These are phyloP conservation scores for Lithophane leautieri DNA, from an alignment of 2,888 invertebrate species.

Conservation along the genomic window DNA sequence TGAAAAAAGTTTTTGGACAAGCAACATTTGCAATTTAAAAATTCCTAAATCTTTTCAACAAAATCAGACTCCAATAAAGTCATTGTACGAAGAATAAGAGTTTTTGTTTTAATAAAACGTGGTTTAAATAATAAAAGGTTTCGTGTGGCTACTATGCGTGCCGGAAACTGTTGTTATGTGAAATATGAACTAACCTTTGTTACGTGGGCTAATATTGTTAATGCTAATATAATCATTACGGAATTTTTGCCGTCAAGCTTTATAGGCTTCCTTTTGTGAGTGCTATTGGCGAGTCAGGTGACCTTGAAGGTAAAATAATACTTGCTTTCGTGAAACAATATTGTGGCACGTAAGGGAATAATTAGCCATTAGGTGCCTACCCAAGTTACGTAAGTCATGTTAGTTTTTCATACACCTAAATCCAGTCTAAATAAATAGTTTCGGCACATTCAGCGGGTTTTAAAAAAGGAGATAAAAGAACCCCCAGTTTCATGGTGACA, in stretches of 20 bases:
- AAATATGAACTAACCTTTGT: constrained; percentile 63
- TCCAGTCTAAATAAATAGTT: background rate
- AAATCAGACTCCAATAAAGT: constrained; percentile 10
- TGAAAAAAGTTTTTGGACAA: background rate
- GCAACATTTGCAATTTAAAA: constrained; percentile 7
- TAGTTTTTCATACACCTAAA: background rate
- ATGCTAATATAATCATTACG: constrained; percentile 44
- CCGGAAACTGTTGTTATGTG: constrained; percentile 48
- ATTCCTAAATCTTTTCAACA: constrained; percentile 9
- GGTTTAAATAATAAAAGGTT: constrained; percentile 22
- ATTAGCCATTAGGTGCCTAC: constrained; percentile 5
- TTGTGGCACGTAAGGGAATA: constrained; percentile 17
- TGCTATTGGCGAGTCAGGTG: background rate
- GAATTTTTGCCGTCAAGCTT: constrained; percentile 32
- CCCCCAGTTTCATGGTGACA: constrained; percentile 11
- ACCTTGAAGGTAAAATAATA: constrained; percentile 44
- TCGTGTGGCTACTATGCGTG: constrained; percentile 49
- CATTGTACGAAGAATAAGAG: background rate
- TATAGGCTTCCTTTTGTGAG: constrained; percentile 28
- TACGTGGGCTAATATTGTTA: constrained; percentile 21
- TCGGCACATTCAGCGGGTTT: background rate
- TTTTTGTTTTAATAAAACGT: constrained; percentile 18
- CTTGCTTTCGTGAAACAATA: background rate
- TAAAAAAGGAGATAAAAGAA: constrained; percentile 6
- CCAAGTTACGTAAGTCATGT: background rate